Evolutionary conservation across 2,113 vertebrate genomes (phyloP).

Genomic region (Toxostoma redivivum): DNA sequence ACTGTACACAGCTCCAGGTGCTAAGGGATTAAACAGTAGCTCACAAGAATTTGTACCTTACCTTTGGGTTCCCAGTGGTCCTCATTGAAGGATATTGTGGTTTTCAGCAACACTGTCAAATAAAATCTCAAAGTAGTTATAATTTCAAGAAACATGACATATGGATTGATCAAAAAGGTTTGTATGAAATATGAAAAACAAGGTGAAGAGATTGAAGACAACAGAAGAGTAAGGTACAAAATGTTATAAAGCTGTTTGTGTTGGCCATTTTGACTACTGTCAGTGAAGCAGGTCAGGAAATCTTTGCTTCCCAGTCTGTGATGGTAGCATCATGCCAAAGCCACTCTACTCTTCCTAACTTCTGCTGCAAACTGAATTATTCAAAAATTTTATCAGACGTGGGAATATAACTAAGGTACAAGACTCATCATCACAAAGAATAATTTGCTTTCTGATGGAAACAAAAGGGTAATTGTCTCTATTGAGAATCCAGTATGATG

Average conservation of each 20-base stretch:
- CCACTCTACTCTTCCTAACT: neutral
- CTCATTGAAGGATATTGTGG: neutral
- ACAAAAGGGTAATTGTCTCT: slow-evolving; percentile 31
- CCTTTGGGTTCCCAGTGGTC: neutral
- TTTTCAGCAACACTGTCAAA: neutral
- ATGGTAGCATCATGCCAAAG: neutral
- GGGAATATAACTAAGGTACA: neutral
- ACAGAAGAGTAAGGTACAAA: neutral
- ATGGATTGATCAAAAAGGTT: neutral
- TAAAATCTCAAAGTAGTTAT: neutral
- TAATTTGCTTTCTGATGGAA: neutral
- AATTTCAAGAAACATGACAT: neutral
- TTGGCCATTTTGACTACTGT: neutral
- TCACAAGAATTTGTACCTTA: neutral
- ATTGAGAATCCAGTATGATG: slow-evolving; percentile 2
- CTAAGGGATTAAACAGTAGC: neutral
- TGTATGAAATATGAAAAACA: neutral
- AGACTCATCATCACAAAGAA: neutral
- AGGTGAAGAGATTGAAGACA: neutral
- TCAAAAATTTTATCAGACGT: neutral
- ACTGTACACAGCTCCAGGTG: neutral
- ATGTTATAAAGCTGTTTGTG: neutral
- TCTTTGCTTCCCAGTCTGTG: neutral
- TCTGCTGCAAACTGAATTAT: neutral
- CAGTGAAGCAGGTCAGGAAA: neutral